phyloP scores from a whole-genome alignment of 2,888 invertebrate genomes.

The Achlya flavicornis region DNA sequence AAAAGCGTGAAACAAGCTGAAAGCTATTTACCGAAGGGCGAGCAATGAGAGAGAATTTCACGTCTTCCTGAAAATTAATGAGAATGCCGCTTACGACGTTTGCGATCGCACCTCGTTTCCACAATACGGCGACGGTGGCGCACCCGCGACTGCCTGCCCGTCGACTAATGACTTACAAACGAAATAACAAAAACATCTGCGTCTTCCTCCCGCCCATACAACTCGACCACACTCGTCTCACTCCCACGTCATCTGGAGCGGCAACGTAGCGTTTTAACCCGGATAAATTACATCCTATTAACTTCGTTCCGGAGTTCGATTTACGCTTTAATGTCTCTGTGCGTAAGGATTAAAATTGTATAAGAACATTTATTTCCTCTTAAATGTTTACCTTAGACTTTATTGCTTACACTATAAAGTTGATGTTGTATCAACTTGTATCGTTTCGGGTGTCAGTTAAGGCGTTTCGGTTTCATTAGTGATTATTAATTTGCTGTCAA shows the following conservation, averaged over 20 bases:
- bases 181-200: conserved; percentile 67
- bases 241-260: conserved; percentile 59
- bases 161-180: conserved; percentile 70
- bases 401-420: conserved; percentile 70
- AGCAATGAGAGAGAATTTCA: conserved; percentile 70
- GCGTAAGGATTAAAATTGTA: conserved; percentile 80
- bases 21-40: conserved; percentile 68
- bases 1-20: conserved; percentile 60
- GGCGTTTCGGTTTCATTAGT: conserved; percentile 68
- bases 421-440: conserved; percentile 66
- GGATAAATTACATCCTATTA: conserved; percentile 84
- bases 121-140: conserved; percentile 71
- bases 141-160: conserved; percentile 58
- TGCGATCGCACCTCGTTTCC: conserved; percentile 70
- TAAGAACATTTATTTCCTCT: conserved; percentile 59
- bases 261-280: conserved; percentile 78
- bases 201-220: conserved; percentile 51
- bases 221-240: conserved; percentile 17
- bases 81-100: conserved; percentile 77
- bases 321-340: conserved; percentile 76
- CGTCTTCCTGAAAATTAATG: conserved; percentile 82
- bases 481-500: conserved; percentile 84
- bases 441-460: conserved; percentile 59
- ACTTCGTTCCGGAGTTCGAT: conserved; percentile 77
- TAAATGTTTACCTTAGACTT: conserved; percentile 71